Percentiles rank a stretch among this genome's conserved stretches.
phyloP scores from a whole-genome alignment of 2,113 vertebrate genomes.

The Cololabis saira region DNA sequence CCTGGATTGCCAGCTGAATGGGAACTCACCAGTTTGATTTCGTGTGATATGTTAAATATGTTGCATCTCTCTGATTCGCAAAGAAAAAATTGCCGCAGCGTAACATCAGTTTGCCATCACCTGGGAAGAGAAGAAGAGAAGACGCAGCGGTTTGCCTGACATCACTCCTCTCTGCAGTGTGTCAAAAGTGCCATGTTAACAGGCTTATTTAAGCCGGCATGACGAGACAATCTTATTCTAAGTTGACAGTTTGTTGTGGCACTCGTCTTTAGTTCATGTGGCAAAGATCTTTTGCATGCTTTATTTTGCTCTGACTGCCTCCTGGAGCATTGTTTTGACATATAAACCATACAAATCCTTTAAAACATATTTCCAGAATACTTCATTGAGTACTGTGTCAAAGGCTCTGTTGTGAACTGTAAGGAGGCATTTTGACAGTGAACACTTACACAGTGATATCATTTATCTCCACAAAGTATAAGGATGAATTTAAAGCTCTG shows the following conservation, averaged over 20 bases:
- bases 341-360: conserved; percentile 55
- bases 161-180: conserved; percentile 38
- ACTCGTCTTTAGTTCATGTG: conserved; percentile 69
- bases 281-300: conserved; percentile 59
- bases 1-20: conserved; percentile 12
- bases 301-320: conserved; percentile 41
- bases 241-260: conserved; percentile 72
- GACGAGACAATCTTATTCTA: conserved; percentile 65
- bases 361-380: conserved; percentile 21
- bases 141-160: conserved; percentile 44
- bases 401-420: conserved; percentile 46
- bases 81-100: conserved; percentile 26
- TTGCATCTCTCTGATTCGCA: conserved; percentile 17
- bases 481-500: conserved; percentile 4
- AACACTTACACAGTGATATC: conserved; percentile 48
- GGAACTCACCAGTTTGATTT: conserved; percentile 5
- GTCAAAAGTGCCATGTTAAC: conserved; percentile 65
- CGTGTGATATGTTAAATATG: conserved; percentile 32
- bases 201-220: conserved; percentile 65
- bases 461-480: conserved; percentile 35
- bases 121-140: conserved; percentile 52
- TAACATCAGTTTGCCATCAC: conserved; percentile 61
- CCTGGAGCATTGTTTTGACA: conserved; percentile 59
- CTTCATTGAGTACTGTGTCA: conserved; percentile 35
- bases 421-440: conserved; percentile 54